These are phyloP conservation scores for Eonycteris spelaea DNA, from an alignment of 2,113 vertebrate genomes.

Conservation along the genomic window DNA sequence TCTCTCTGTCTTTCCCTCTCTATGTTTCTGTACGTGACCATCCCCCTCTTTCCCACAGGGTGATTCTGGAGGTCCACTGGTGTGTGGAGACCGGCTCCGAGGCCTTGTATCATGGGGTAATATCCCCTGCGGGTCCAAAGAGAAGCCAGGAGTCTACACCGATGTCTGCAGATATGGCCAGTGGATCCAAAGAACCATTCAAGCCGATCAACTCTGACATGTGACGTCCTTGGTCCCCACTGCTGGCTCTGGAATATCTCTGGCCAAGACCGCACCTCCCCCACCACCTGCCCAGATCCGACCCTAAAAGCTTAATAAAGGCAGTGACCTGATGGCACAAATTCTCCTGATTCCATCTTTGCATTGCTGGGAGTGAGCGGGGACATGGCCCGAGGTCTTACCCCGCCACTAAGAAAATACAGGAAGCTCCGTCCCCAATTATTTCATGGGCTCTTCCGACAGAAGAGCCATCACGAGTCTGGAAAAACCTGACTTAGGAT, in stretches of 20 bases:
- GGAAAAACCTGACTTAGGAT: neutral
- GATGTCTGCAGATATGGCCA: constrained; percentile 35
- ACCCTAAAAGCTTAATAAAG: constrained; percentile 5
- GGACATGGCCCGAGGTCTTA: neutral
- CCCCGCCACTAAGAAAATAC: neutral
- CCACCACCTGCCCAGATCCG: neutral
- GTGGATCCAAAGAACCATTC: constrained; percentile 61
- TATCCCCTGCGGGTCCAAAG: constrained; percentile 62
- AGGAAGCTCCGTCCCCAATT: neutral
- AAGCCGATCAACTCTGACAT: neutral
- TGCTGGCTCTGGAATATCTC: neutral
- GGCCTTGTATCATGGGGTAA: constrained; percentile 69
- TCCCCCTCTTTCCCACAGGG: constrained; percentile 49
- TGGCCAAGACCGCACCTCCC: neutral
- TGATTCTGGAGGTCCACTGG: constrained; percentile 64
- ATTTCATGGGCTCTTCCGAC: neutral
- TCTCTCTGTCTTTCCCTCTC: neutral
- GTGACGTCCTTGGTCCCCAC: neutral
- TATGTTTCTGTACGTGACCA: neutral
- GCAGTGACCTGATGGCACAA: fast-evolving
- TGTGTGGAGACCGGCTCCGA: constrained; percentile 63
- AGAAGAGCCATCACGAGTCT: neutral
- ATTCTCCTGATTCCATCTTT: neutral
- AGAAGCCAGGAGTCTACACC: constrained; percentile 69
- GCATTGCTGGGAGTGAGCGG: neutral